Base-by-base conservation (phyloP, 2,797 vertebrate genomes). In the Nyctalus aviator region DNA sequence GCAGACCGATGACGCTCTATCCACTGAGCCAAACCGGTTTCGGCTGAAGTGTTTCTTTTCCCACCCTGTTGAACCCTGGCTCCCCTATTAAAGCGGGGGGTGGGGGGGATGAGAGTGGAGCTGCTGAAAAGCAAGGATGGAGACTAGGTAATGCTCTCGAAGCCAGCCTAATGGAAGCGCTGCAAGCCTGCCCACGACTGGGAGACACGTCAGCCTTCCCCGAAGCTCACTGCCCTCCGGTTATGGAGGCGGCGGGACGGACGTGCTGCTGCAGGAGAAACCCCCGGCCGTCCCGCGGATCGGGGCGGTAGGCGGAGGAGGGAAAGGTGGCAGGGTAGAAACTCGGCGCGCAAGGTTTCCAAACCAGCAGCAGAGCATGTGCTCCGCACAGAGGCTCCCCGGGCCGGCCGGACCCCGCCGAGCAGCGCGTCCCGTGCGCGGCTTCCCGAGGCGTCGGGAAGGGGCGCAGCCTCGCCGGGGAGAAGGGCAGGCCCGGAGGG, bases 101-200 rank as follows among this genome's bases (percentile, higher is more conserved):
- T 86, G 88, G 77, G 72, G 73, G 62, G 59, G 86, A 13, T 11
- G 46, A 13, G 48, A 48, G 48, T 1, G 48, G 13, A 14, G 84
- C 35, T 64, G 87, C 84, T 81, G 85, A 59, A 86, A 85, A 95
- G 6, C 50, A 84, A 17, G 83, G 89, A 84, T 89, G 91, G 84
- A 91, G 90, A 94, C 84, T 37, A 68, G 84, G 82, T 62, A 81
- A 88, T 25, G 76, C 64, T 69, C 84, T 57, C 6, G 17, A 76
- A 46, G 88, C 64, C 94, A 84, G 71, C 35, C 48, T 13, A n/a
- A 89, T 4, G 46, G 89, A 89, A 93, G 77, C 0, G n/a, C 73
- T 37, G 66, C 23, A 41, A 71, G 69, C 96, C 92, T 97, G 92
- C 78, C 95, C 76, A 96, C 94, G 76, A 89, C 25, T 92, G 76